Conservation (phyloP, 2,797 vertebrate species). For the Coregonus sp. region DNA sequence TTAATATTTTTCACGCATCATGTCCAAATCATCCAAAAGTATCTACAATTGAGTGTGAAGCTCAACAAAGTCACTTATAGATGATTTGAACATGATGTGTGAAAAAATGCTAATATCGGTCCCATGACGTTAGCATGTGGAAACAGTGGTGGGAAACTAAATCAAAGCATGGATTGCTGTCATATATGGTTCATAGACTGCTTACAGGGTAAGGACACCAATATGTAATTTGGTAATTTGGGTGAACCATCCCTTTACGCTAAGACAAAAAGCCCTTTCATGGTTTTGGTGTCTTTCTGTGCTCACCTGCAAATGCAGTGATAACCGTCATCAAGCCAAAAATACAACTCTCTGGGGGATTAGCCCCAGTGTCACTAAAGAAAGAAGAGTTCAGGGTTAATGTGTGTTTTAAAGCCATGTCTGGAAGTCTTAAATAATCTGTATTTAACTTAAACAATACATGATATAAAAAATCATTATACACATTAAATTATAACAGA, state of each 20-base stretch:
- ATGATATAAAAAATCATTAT: neutral
- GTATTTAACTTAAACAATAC: neutral
- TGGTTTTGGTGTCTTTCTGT: neutral
- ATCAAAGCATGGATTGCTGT: too few species aligned
- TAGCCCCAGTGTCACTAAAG: conserved; percentile 85
- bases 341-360: conserved; percentile 90
- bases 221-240: too few species aligned
- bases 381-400: neutral
- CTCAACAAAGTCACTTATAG: too few species aligned
- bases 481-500: neutral
- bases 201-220: too few species aligned
- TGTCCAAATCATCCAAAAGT: too few species aligned
- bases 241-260: too few species aligned
- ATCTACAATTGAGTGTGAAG: too few species aligned
- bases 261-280: neutral
- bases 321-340: conserved; percentile 94
- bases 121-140: neutral
- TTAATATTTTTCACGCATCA: too few species aligned
- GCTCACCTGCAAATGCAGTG: conserved; percentile 87
- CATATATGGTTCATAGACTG: too few species aligned
- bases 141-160: too few species aligned
- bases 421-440: neutral
- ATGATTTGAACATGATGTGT: too few species aligned
- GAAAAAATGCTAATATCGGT: neutral
- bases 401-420: neutral